phyloP scores from a whole-genome alignment of 2,113 vertebrate species.

The Micronycteris hirsuta region DNA sequence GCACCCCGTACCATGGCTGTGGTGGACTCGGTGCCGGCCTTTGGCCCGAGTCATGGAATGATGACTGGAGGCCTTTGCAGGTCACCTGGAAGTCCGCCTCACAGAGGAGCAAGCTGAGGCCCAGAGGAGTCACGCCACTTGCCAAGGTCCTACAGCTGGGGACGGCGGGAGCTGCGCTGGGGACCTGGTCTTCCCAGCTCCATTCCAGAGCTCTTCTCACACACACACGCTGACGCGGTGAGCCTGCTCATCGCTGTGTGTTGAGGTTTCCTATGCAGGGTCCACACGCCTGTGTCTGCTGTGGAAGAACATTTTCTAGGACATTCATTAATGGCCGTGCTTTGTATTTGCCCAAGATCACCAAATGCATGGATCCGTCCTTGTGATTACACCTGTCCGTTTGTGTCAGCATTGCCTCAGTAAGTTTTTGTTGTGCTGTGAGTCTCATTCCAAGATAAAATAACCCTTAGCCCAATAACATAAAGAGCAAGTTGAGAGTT shows the following conservation, averaged over 20 bases:
- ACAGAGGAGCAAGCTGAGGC: not conserved
- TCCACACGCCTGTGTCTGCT: not conserved
- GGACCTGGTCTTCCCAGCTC: accelerated
- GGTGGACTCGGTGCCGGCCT: not conserved
- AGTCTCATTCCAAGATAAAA: not conserved
- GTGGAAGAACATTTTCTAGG: not conserved
- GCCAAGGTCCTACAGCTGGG: not conserved
- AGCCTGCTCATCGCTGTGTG: not conserved
- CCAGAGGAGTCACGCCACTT: not conserved
- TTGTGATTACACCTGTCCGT: not conserved
- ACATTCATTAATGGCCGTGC: not conserved
- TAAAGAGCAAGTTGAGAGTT: not conserved
- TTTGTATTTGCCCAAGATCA: not conserved
- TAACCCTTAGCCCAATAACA: not conserved
- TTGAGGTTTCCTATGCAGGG: not conserved
- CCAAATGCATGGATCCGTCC: not conserved
- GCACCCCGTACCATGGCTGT: accelerated
- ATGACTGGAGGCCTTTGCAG: not conserved
- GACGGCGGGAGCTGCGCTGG: not conserved
- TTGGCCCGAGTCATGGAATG: not conserved
- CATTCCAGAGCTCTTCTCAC: not conserved
- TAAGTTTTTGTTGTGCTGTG: not conserved
- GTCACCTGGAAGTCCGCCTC: not conserved
- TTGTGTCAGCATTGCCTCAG: not conserved
- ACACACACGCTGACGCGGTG: not conserved